These are phyloP conservation scores for Mastacembelus armatus DNA, from an alignment of 2,797 vertebrate species.

Conservation along the genomic window DNA sequence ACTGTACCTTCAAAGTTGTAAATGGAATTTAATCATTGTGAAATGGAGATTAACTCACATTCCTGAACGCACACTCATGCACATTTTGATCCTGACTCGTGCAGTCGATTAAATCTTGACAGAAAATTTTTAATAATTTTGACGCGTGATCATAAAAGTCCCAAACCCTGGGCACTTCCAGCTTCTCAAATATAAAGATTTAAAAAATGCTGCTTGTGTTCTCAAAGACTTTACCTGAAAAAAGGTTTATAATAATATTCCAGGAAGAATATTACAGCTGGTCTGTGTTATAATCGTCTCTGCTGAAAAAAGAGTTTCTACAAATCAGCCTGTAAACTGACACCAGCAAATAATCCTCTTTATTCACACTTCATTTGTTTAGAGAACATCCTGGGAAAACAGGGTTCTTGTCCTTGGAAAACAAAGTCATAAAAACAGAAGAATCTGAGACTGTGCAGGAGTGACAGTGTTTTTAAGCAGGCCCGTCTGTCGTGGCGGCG, in stretches of 20 bases:
- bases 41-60: conserved; percentile 38
- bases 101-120: background rate
- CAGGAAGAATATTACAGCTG: conserved; percentile 36
- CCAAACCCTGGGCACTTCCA: background rate
- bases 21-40: conserved; percentile 61
- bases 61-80: background rate
- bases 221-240: too few relatives aligned
- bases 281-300: conserved; percentile 15
- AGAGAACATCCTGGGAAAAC: conserved; percentile 71
- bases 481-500: conserved; percentile 78
- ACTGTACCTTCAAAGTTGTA: conserved; percentile 78
- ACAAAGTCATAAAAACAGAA: conserved; percentile 67
- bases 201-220: too few relatives aligned
- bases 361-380: conserved; percentile 70
- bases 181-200: background rate
- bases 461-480: conserved; percentile 65
- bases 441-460: conserved; percentile 65
- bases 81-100: too few relatives aligned
- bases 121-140: background rate
- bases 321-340: conserved; percentile 39
- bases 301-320: conserved; percentile 2
- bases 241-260: conserved; percentile 9
- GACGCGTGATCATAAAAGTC: background rate
- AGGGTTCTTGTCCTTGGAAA: conserved; percentile 58
- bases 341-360: conserved; percentile 59